Percentiles rank a stretch among this genome's conserved stretches.
Evolutionary conservation across 1,140 invertebrate genomes (phyloP).

Genomic region (Ectropis grisescens): DNA sequence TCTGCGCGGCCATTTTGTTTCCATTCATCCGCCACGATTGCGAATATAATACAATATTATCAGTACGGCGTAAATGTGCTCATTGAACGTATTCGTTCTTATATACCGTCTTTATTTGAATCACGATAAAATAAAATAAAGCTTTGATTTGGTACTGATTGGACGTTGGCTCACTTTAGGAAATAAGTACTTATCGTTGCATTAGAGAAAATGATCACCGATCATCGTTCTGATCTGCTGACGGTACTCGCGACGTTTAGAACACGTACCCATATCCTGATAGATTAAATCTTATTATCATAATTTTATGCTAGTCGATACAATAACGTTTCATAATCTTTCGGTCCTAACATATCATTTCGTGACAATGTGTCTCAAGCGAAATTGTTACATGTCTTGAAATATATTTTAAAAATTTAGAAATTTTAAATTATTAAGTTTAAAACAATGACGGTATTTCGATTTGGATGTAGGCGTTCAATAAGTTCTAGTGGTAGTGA

Average conservation of each 20-base stretch:
- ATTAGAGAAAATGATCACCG: neutral
- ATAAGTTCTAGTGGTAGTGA: conserved; percentile 21
- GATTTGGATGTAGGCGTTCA: conserved; percentile 36
- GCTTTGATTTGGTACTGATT: conserved; percentile 66
- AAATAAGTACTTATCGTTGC: conserved; percentile 14
- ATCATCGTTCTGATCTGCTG: conserved; percentile 27
- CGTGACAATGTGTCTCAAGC: conserved; percentile 1
- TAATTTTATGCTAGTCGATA: conserved; percentile 26
- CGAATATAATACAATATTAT: too few species aligned
- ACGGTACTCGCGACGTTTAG: conserved; percentile 32
- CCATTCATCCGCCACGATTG: too few species aligned
- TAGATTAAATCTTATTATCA: conserved; percentile 13
- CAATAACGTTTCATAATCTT: conserved; percentile 37
- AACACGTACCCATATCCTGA: conserved; percentile 8
- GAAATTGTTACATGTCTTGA: conserved; percentile 6
- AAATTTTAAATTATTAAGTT: too few species aligned
- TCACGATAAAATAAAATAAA: conserved; percentile 40
- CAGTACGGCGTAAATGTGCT: too few species aligned
- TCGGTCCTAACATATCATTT: conserved; percentile 53
- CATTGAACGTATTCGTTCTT: too few species aligned
- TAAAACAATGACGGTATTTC: conserved; percentile 8
- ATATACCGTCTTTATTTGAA: too few species aligned
- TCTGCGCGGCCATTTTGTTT: too few species aligned
- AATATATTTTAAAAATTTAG: conserved; percentile 2
- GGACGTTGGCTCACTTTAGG: conserved; percentile 38